phyloP scores from a whole-genome alignment of 2,113 vertebrate species.

The Arizona elegans region DNA sequence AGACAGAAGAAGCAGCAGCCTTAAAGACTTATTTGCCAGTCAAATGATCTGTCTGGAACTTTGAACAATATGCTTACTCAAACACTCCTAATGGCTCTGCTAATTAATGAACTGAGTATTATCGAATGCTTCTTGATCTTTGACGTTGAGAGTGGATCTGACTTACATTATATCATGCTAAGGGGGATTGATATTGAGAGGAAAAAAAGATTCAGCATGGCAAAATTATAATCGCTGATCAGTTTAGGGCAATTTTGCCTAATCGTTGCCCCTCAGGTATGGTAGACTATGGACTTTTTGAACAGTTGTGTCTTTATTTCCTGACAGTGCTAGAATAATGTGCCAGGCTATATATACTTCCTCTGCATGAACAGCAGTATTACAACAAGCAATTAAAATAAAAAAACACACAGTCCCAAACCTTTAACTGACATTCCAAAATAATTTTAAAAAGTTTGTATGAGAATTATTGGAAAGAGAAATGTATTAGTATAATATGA shows the following conservation, averaged over 20 bases:
- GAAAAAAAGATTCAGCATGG: conserved; percentile 45
- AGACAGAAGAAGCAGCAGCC: conserved; percentile 43
- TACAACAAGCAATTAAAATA: conserved; percentile 30
- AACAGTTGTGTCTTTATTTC: neutral
- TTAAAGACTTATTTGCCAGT: conserved; percentile 46
- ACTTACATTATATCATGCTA: conserved; percentile 46
- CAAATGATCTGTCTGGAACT: neutral
- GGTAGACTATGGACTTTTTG: neutral
- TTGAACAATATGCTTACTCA: conserved; percentile 37
- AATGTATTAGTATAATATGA: conserved; percentile 28
- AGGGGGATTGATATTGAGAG: conserved; percentile 34
- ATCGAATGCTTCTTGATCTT: conserved; percentile 36
- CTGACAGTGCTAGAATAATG: conserved; percentile 10
- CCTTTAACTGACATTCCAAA: conserved; percentile 38
- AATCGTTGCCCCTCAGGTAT: fast-evolving
- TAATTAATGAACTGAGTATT: conserved; percentile 43
- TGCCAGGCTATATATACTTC: conserved; percentile 38
- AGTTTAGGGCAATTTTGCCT: conserved; percentile 5
- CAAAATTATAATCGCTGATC: conserved; percentile 39
- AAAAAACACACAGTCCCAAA: neutral
- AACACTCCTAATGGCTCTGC: conserved; percentile 34
- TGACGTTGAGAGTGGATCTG: conserved; percentile 19
- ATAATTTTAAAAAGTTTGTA: conserved; percentile 31
- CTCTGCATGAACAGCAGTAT: conserved; percentile 1
- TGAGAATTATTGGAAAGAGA: conserved; percentile 38